Percentiles rank a stretch among this genome's conserved stretches.
Evolutionary conservation across 2,797 vertebrate genomes (phyloP).

Genomic region (Dallia pectoralis): DNA sequence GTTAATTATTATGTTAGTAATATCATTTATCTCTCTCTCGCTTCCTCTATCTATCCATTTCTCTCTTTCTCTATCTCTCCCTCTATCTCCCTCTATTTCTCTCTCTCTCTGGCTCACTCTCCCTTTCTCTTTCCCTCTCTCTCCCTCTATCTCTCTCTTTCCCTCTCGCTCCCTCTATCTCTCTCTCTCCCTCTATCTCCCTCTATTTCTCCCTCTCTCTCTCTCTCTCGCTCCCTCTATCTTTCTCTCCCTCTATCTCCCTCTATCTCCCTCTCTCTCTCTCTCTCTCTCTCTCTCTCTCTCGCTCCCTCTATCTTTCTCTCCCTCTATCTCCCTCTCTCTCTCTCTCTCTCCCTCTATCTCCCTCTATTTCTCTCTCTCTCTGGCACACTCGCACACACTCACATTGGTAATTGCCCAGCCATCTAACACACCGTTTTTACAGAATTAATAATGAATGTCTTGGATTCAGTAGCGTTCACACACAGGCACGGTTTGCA

Average conservation of each 20-base stretch:
- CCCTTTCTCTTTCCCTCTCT: too few relatives aligned
- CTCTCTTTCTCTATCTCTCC: too few relatives aligned
- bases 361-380: background rate
- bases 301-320: too few relatives aligned
- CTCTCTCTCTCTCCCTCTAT: background rate
- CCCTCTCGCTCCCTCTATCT: too few relatives aligned
- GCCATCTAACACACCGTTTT: slow-evolving; percentile 34
- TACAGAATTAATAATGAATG: slow-evolving; percentile 35
- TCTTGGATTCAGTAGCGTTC: slow-evolving; percentile 30
- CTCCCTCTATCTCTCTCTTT: too few relatives aligned
- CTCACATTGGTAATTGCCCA: slow-evolving; percentile 33
- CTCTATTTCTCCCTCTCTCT: background rate
- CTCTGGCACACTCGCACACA: slow-evolving; percentile 3
- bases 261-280: too few relatives aligned
- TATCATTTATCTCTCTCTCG: background rate
- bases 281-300: background rate
- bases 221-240: too few relatives aligned
- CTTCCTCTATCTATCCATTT: background rate
- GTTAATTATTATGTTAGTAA: background rate
- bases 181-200: too few relatives aligned
- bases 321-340: too few relatives aligned
- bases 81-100: too few relatives aligned
- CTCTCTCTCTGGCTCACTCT: too few relatives aligned
- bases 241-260: too few relatives aligned
- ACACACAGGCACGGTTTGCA: background rate